Evolutionary conservation across 2,888 invertebrate species (phyloP).

Genomic region (Exocentrus adspersus): DNA sequence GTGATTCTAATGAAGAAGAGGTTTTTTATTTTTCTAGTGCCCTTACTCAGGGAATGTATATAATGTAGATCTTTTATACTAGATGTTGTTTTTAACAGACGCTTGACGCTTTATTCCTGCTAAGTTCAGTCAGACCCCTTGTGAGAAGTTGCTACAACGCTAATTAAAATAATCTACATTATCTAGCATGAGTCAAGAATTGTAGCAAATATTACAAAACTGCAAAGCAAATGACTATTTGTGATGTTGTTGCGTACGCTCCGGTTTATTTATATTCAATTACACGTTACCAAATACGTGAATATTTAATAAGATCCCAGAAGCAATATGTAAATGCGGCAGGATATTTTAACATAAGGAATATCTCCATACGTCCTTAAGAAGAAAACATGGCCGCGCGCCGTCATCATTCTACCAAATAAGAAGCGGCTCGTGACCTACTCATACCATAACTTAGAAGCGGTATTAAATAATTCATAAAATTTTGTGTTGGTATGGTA

Average conservation of each 20-base stretch:
- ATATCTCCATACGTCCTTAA: conserved; percentile 26
- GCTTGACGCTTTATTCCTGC: too few species aligned
- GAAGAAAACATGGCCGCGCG: conserved; percentile 14
- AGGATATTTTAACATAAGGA: conserved; percentile 20
- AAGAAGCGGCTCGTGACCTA: conserved; percentile 45
- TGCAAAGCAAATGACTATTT: background rate
- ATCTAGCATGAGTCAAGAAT: too few species aligned
- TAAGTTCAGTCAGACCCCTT: too few species aligned
- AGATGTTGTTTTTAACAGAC: too few species aligned
- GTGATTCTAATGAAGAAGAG: too few species aligned
- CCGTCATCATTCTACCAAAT: conserved; percentile 36
- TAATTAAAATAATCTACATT: too few species aligned
- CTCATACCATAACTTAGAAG: conserved; percentile 39
- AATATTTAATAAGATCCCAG: conserved; percentile 22
- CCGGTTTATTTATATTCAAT: conserved; percentile 19
- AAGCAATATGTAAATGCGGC: conserved; percentile 18
- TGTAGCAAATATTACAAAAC: conserved; percentile 2
- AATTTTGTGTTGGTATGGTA: conserved; percentile 43
- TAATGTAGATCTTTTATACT: too few species aligned
- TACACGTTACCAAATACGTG: conserved; percentile 24
- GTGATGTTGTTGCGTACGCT: background rate
- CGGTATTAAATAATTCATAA: conserved; percentile 49
- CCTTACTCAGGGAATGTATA: too few species aligned
- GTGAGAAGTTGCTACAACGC: too few species aligned
- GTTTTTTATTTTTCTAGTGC: too few species aligned